Percentiles rank a stretch among this genome's conserved stretches.
Evolutionary conservation across 2,888 invertebrate genomes (phyloP).

Genomic region (Dicycla oo): DNA sequence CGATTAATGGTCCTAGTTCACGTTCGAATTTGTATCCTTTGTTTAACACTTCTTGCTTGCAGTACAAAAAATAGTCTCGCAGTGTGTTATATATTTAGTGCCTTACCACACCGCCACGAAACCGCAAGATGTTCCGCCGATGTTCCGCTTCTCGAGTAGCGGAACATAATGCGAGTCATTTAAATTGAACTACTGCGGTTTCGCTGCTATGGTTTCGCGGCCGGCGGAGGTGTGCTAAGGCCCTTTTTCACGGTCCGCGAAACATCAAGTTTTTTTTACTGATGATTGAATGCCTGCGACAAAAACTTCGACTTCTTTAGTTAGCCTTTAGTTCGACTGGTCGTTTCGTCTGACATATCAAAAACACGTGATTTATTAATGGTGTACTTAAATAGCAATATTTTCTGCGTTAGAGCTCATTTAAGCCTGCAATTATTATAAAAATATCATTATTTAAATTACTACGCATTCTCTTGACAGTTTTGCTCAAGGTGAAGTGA

Average conservation of each 20-base stretch:
- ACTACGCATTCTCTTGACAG: constrained; percentile 1
- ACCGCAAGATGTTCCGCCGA: no score
- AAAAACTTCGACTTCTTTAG: constrained; percentile 36
- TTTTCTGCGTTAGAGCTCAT: constrained; percentile 18
- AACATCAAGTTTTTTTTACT: constrained; percentile 43
- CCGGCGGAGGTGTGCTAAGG: no score
- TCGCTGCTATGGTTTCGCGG: no score
- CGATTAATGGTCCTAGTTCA: no score
- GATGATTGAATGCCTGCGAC: constrained; percentile 35
- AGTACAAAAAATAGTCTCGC: constrained; percentile 27
- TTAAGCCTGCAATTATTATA: constrained; percentile 12
- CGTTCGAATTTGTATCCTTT: no score
- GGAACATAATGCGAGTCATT: no score
- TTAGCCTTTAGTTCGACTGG: constrained; percentile 13
- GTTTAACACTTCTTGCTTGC: constrained; percentile 1
- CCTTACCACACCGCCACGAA: no score
- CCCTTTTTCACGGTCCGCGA: constrained; percentile 37
- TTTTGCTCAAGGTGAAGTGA: constrained; percentile 11
- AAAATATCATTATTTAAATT: constrained; percentile 10
- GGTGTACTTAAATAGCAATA: constrained; percentile 12
- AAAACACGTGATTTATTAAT: constrained; percentile 10
- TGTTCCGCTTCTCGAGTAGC: no score
- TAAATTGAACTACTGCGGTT: no score
- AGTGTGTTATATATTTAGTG: constrained; percentile 46
- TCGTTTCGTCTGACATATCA: constrained; percentile 21